Percentiles rank a stretch among this genome's conserved stretches.
These are phyloP conservation scores for Camptogramma bilineatum DNA, from an alignment of 2,888 invertebrate genomes.

Conservation along the genomic window DNA sequence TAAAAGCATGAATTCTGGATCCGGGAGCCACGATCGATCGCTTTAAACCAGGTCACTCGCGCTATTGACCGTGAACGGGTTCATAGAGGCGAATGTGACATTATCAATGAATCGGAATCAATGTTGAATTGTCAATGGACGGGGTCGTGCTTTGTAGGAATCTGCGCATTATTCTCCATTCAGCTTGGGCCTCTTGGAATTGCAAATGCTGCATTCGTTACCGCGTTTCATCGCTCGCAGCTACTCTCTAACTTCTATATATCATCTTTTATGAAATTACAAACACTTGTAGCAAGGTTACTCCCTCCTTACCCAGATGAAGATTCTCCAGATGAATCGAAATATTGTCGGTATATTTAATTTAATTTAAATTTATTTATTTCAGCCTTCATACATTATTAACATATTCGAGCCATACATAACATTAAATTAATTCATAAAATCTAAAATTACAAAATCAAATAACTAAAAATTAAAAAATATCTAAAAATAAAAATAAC, in stretches of 20 bases:
- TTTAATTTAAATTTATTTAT: too few species aligned
- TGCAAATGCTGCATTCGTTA: not conserved
- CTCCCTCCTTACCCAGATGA: too few species aligned
- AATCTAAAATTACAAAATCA: too few species aligned
- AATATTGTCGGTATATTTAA: too few species aligned
- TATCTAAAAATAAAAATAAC: too few species aligned
- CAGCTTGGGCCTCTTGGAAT: slow-evolving; percentile 2
- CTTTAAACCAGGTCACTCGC: slow-evolving; percentile 20
- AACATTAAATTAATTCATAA: too few species aligned
- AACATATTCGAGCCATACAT: too few species aligned
- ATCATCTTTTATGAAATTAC: not conserved
- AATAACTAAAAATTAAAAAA: too few species aligned
- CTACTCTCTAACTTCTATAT: not conserved
- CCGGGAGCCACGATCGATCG: slow-evolving; percentile 31
- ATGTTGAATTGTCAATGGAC: slow-evolving; percentile 30
- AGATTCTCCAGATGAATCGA: too few species aligned
- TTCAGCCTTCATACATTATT: too few species aligned
- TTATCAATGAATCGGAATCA: slow-evolving; percentile 25
- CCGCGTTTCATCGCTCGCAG: not conserved
- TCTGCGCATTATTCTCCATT: slow-evolving; percentile 19
- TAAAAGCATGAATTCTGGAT: slow-evolving; percentile 22
- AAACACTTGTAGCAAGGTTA: slow-evolving; percentile 5
- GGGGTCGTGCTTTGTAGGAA: slow-evolving; percentile 18
- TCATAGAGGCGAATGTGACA: slow-evolving; percentile 21
- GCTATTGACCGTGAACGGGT: slow-evolving; percentile 27